Conservation (phyloP, 2,797 vertebrate species). For the Dryobates pubescens region DNA sequence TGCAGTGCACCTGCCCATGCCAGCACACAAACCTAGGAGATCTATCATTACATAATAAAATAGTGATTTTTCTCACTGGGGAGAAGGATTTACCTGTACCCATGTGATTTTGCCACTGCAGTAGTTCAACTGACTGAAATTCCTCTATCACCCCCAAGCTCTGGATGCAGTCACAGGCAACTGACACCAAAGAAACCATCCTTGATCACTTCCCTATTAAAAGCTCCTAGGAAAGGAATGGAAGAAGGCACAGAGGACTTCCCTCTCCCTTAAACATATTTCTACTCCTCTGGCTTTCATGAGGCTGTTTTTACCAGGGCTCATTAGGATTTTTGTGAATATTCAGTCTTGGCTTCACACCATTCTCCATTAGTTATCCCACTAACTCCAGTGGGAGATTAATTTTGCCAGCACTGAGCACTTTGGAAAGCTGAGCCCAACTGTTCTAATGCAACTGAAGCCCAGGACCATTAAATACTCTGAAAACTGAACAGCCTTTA, state of each 20-base stretch:
- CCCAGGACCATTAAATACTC: neutral
- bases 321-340: neutral
- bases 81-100: neutral
- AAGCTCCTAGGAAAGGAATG: neutral
- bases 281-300: neutral
- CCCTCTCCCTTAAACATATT: neutral
- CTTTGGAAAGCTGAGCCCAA: neutral
- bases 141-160: neutral
- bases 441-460: neutral
- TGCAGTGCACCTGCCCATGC: neutral
- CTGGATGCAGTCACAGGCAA: neutral
- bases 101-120: accelerated
- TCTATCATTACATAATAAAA: neutral
- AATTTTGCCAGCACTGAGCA: neutral
- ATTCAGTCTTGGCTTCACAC: neutral
- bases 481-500: neutral
- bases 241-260: neutral
- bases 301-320: neutral
- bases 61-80: neutral
- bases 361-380: neutral
- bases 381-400: neutral
- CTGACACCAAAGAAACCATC: neutral
- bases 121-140: neutral
- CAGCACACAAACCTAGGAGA: neutral
- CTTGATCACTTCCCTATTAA: neutral